Percentiles rank a stretch among this genome's conserved stretches.
These are phyloP conservation scores for Uloborus diversus DNA, from an alignment of 1,140 invertebrate species.

Conservation along the genomic window DNA sequence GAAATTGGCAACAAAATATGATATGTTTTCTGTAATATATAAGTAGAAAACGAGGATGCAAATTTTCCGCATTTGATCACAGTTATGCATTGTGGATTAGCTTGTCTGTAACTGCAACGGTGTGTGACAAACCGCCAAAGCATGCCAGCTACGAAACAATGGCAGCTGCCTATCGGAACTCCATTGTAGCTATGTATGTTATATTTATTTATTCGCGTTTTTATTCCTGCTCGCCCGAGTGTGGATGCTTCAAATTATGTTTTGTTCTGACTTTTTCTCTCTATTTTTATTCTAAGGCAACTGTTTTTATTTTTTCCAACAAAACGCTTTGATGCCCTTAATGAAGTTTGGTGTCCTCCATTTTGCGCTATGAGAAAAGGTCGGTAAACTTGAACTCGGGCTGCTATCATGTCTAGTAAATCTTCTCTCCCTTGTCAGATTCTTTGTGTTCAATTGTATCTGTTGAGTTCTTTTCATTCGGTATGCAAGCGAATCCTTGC, in stretches of 20 bases:
- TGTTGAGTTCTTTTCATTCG: too few species aligned
- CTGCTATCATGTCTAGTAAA: too few species aligned
- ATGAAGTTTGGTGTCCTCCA: slow-evolving; percentile 17
- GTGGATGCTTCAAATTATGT: slow-evolving; percentile 24
- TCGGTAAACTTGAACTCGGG: slow-evolving; percentile 5
- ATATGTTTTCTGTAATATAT: too few species aligned
- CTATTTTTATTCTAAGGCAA: neutral
- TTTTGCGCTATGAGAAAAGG: neutral
- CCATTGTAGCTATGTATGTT: slow-evolving; percentile 26
- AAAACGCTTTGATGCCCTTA: slow-evolving; percentile 32
- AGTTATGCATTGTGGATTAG: too few species aligned
- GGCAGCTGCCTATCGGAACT: slow-evolving; percentile 32
- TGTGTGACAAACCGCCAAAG: neutral
- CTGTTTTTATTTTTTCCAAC: neutral
- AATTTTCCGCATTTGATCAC: too few species aligned
- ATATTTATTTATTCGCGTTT: slow-evolving; percentile 16
- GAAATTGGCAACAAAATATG: too few species aligned
- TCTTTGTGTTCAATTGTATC: too few species aligned
- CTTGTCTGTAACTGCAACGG: neutral
- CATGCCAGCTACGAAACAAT: slow-evolving; percentile 24
- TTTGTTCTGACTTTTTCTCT: neutral
- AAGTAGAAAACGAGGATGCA: too few species aligned
- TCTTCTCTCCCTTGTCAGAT: too few species aligned
- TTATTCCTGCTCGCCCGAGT: slow-evolving; percentile 20
- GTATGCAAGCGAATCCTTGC: too few species aligned